Evolutionary conservation across 1,140 invertebrate genomes (phyloP), one percentile per base, ranked within the genome.

Genomic region (Pseudomyrmex cubaensis): DNA sequence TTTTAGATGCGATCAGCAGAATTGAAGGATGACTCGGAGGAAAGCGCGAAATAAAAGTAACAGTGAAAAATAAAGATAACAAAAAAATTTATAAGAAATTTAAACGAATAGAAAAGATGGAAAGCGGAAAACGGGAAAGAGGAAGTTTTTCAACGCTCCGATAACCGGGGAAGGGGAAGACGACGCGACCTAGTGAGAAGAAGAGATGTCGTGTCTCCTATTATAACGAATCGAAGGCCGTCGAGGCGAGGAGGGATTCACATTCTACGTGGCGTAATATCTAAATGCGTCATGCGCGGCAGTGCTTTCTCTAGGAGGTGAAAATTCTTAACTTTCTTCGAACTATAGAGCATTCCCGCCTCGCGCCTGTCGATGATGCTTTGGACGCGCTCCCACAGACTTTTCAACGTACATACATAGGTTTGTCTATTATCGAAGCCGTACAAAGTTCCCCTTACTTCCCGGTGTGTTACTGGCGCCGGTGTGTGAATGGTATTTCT

Each of bases 271-370:
- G 89, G 91, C 91, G 89, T 90, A 91, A 93, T 85, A 88, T 76
- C 62, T 87, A 90, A 85, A 85, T 87, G 83, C 89, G 89, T 92
- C 91, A 92, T 92, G 92, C 91, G 91, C 90, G 35, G 35, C 35
- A 91, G 90, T 92, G 91, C 92, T 93, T 93, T 93, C 92, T 92
- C 92, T 91, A 88, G 87, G 91, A 93, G 91, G 92, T 92, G 92
- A 93, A 92, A 93, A 92, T 92, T 93, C 91, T 90, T 90, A 92
- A 93, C 92, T 93, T 93, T 93, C 92, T 93, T 93, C 90, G 89
- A 85, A 85, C 84, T 82, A 87, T 91, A 91, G 90, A 89, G 89
- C 85, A 88, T 90, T 90, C 85, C 87, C 90, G 80, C 77, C 77
- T 90, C 85, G 86, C 90, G 80, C 77, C 77, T 67, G 52, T 48